These are phyloP conservation scores for Mythimna loreyi DNA, from an alignment of 2,888 invertebrate species.

Conservation along the genomic window DNA sequence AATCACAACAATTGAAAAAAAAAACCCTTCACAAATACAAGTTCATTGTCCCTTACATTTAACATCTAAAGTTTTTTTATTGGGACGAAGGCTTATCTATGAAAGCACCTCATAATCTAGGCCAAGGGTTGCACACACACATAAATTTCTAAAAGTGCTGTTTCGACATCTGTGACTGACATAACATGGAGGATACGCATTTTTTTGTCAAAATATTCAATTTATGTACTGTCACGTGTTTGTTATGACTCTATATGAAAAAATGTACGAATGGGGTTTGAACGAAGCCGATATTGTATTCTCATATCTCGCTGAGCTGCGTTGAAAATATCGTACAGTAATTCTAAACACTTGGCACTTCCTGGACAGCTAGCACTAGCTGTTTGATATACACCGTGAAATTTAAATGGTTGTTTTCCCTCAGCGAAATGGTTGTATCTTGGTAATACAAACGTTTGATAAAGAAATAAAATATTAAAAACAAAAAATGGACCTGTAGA, in stretches of 20 bases:
- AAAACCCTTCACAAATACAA: neutral
- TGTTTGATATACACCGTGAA: no score
- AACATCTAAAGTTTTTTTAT: slow-evolving; percentile 3
- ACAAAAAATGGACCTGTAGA: no score
- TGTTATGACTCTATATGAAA: slow-evolving; percentile 44
- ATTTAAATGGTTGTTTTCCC: no score
- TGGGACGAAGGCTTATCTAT: slow-evolving; percentile 1
- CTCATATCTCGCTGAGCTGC: neutral
- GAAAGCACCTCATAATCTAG: slow-evolving; percentile 27
- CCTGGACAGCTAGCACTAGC: no score
- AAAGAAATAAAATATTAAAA: no score
- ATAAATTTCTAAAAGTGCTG: slow-evolving; percentile 53
- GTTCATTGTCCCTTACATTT: neutral
- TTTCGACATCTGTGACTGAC: slow-evolving; percentile 60
- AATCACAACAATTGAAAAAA: neutral
- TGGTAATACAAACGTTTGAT: no score
- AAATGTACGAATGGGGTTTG: neutral
- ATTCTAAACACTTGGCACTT: no score
- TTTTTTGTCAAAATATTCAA: slow-evolving; percentile 55
- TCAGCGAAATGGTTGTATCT: no score
- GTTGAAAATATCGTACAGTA: no score
- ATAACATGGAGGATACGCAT: slow-evolving; percentile 40
- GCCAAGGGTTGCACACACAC: slow-evolving; percentile 39
- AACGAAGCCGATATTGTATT: neutral
- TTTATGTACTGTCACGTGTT: slow-evolving; percentile 55